Percentiles rank a stretch among this genome's conserved stretches.
These are phyloP conservation scores for Brachyptera risi DNA, from an alignment of 2,888 invertebrate genomes.

Conservation along the genomic window DNA sequence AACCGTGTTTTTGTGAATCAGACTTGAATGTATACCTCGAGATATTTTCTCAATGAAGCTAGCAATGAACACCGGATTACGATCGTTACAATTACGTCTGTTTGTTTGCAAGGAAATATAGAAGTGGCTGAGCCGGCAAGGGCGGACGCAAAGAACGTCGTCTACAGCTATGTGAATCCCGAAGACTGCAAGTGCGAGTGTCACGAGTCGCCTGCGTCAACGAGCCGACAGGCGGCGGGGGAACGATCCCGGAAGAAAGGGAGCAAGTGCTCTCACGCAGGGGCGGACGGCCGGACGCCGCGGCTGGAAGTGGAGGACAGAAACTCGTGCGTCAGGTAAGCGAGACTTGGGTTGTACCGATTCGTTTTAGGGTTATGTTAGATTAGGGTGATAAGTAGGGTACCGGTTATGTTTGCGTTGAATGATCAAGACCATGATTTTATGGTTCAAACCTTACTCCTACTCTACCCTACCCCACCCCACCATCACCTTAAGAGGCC, in stretches of 20 bases:
- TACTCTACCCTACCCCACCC: no score
- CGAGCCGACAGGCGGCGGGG: not conserved
- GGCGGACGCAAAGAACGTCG: slow-evolving; percentile 44
- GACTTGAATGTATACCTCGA: no score
- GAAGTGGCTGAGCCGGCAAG: slow-evolving; percentile 10
- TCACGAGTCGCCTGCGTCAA: slow-evolving; percentile 55
- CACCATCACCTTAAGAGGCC: no score
- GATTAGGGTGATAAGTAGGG: no score
- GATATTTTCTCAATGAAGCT: no score
- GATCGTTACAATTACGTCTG: no score
- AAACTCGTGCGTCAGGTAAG: slow-evolving; percentile 41
- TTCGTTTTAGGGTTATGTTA: not conserved
- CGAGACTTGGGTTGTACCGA: not conserved
- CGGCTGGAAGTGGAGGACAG: slow-evolving; percentile 33
- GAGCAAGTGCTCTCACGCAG: slow-evolving; percentile 46
- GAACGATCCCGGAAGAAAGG: slow-evolving; percentile 46
- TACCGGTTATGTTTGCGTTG: no score
- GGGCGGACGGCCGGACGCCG: slow-evolving; percentile 31
- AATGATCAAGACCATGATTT: no score
- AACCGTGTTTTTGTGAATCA: no score
- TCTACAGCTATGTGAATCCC: slow-evolving; percentile 78
- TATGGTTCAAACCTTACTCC: no score
- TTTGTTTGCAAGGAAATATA: slow-evolving; percentile 5
- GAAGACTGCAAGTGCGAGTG: slow-evolving; percentile 87
- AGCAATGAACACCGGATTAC: no score